phyloP scores from a whole-genome alignment of 1,140 invertebrate genomes.

The Trichonephila clavipes region DNA sequence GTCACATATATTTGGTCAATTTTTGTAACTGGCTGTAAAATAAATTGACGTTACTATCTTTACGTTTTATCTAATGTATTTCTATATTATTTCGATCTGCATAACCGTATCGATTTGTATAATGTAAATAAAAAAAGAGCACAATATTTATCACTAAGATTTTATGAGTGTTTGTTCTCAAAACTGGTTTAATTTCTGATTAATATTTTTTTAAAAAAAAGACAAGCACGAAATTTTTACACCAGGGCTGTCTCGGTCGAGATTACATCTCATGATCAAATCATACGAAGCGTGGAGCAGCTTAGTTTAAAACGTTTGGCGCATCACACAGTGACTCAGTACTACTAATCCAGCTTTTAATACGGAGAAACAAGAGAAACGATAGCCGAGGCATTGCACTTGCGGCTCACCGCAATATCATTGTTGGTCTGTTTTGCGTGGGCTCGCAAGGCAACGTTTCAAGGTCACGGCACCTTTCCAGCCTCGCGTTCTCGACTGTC shows the following conservation, averaged over 20 bases:
- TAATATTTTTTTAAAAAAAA: too few relatives aligned
- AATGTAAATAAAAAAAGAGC: too few relatives aligned
- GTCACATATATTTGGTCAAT: too few relatives aligned
- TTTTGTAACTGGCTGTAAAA: too few relatives aligned
- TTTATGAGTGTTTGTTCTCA: too few relatives aligned
- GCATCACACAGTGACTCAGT: neutral
- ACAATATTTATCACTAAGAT: too few relatives aligned
- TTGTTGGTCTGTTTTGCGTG: neutral
- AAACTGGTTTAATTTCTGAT: too few relatives aligned
- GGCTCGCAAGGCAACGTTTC: constrained; percentile 14
- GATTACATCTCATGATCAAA: neutral
- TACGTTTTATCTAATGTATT: too few relatives aligned
- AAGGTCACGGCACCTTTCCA: constrained; percentile 29
- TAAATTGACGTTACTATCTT: too few relatives aligned
- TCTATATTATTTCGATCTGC: too few relatives aligned
- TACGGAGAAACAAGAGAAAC: constrained; percentile 1
- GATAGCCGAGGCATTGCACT: neutral
- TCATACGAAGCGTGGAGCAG: neutral
- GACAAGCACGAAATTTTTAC: too few relatives aligned
- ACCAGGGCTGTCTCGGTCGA: neutral
- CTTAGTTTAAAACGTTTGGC: neutral
- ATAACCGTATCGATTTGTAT: too few relatives aligned
- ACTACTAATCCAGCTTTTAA: neutral
- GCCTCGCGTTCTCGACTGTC: neutral
- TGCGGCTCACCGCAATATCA: constrained; percentile 1